Conservation (phyloP, 35 echinoderm and acorn worm species). For the Acanthaster planci region DNA sequence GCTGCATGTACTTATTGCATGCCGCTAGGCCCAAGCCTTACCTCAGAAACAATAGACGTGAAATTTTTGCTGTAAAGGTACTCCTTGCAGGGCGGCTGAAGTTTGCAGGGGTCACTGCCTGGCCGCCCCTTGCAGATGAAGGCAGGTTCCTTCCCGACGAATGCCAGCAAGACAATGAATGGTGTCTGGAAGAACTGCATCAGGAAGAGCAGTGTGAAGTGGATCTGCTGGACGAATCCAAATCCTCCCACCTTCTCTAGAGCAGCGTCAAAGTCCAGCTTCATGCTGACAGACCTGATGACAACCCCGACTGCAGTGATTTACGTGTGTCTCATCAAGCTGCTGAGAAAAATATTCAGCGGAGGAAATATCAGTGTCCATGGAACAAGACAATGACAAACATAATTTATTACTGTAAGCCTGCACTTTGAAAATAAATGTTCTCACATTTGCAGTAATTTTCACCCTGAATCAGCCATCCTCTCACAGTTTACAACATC, state of each 20-base stretch:
- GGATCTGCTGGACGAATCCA: conserved; percentile 27
- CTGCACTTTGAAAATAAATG: too few species aligned
- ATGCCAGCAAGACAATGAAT: conserved; percentile 10
- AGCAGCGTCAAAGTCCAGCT: conserved; percentile 43
- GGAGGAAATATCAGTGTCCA: too few species aligned
- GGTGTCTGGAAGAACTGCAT: not conserved
- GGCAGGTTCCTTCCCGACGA: not conserved
- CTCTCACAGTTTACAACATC: too few species aligned
- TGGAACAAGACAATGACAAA: too few species aligned
- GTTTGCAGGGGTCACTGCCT: not conserved
- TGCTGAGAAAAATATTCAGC: too few species aligned
- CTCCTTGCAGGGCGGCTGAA: conserved; percentile 30
- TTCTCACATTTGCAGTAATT: too few species aligned
- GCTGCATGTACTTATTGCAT: too few species aligned
- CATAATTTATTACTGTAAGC: too few species aligned
- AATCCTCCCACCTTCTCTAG: conserved; percentile 37
- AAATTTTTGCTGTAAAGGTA: conserved; percentile 11
- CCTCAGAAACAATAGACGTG: conserved; percentile 47
- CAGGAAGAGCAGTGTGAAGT: not conserved
- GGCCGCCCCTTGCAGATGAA: conserved; percentile 14
- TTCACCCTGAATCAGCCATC: too few species aligned
- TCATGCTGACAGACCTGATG: not conserved
- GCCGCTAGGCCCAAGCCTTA: not conserved
- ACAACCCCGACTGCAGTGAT: too few species aligned
- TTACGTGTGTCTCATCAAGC: too few species aligned